phyloP scores from a whole-genome alignment of 1,140 invertebrate genomes.

The Drosophila lacertosa region DNA sequence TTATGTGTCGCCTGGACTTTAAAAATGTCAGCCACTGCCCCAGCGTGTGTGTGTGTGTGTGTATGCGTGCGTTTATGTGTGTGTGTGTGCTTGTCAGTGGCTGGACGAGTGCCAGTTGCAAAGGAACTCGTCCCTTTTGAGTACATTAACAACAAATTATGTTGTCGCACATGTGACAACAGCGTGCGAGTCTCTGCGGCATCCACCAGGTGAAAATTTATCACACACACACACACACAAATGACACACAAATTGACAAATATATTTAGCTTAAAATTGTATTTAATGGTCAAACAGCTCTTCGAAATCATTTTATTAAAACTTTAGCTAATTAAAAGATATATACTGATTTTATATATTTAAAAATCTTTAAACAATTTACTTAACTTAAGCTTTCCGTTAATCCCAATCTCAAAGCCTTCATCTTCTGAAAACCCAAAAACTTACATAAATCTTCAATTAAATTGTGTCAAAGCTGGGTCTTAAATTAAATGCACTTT shows the following conservation, averaged over 20 bases:
- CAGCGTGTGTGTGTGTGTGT: slow-evolving; percentile 7
- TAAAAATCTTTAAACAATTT: too few species aligned
- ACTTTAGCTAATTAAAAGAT: not conserved
- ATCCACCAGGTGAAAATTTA: not conserved
- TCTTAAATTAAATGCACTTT: not conserved
- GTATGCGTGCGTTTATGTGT: slow-evolving; percentile 14
- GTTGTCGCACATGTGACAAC: slow-evolving; percentile 51
- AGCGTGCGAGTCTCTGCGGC: slow-evolving; percentile 25
- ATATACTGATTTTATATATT: too few species aligned
- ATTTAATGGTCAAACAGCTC: slow-evolving; percentile 6
- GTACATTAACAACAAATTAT: slow-evolving; percentile 79
- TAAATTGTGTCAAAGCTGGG: not conserved
- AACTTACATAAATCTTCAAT: slow-evolving; percentile 1
- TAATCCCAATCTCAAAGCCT: not conserved
- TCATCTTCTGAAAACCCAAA: not conserved
- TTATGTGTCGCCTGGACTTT: slow-evolving; percentile 82
- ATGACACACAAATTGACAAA: not conserved
- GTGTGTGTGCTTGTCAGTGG: slow-evolving; percentile 37
- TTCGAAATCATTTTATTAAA: slow-evolving; percentile 3
- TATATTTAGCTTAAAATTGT: slow-evolving; percentile 11
- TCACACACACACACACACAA: not conserved
- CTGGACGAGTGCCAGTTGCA: slow-evolving; percentile 42
- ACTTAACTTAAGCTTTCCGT: too few species aligned
- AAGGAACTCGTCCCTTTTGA: slow-evolving; percentile 22
- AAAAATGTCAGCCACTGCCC: slow-evolving; percentile 68